Evolutionary conservation across 2,113 vertebrate species (phyloP).

Genomic region (Sturnus vulgaris): DNA sequence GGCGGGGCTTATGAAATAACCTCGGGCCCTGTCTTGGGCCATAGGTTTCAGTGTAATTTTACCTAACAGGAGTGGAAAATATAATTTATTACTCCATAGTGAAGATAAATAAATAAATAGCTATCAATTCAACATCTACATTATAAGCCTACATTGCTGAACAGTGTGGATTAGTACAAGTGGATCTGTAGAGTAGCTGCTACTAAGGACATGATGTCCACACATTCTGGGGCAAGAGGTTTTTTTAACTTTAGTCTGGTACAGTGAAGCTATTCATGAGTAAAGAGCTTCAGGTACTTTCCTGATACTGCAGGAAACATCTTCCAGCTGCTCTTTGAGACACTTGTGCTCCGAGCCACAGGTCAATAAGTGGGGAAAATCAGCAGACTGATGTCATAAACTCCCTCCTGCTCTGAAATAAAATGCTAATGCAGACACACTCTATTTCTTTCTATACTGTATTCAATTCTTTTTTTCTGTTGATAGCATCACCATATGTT

Average conservation of each 20-base stretch:
- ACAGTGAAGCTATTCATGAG: not conserved
- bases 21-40: not conserved
- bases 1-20: fast-evolving
- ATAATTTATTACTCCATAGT: not conserved
- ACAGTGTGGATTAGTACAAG: fast-evolving
- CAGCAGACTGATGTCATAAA: not conserved
- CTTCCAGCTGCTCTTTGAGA: not conserved
- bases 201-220: not conserved
- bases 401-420: not conserved
- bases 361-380: not conserved
- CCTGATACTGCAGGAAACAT: not conserved
- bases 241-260: not conserved
- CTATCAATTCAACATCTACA: not conserved
- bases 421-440: not conserved
- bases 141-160: not conserved
- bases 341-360: not conserved
- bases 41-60: not conserved
- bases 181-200: not conserved
- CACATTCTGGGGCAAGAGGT: fast-evolving
- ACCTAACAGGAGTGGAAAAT: not conserved
- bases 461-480: not conserved
- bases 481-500: not conserved
- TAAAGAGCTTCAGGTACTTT: not conserved
- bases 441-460: not conserved
- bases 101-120: not conserved